Percentiles rank a stretch among this genome's conserved stretches.
phyloP scores from a whole-genome alignment of 2,888 invertebrate species.

The Silvanus unidentatus region DNA sequence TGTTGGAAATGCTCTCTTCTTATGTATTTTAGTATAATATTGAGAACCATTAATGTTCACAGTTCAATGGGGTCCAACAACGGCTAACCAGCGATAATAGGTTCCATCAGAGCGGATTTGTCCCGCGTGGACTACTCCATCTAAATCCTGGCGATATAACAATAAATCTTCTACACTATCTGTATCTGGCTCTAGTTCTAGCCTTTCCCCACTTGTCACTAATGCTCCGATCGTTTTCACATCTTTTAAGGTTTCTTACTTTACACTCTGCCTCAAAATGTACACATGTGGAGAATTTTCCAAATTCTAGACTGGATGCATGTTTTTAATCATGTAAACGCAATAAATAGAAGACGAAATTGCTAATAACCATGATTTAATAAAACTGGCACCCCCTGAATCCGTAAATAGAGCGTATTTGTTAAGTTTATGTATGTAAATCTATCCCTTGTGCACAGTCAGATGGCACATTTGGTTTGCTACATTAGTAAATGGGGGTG shows the following conservation, averaged over 20 bases:
- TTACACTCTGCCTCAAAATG: no score
- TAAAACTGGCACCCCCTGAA: no score
- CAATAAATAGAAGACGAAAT: no score
- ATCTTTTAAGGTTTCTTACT: conserved; percentile 37
- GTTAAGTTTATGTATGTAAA: conserved; percentile 3
- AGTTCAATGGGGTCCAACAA: conserved; percentile 16
- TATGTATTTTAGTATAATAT: no score
- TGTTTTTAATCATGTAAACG: no score
- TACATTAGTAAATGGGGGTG: conserved; percentile 26
- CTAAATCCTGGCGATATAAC: conserved; percentile 43
- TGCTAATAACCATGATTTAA: no score
- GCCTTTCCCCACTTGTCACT: conserved; percentile 38
- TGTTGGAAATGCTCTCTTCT: no score
- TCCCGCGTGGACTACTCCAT: conserved; percentile 33
- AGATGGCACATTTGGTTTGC: conserved; percentile 17
- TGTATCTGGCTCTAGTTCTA: conserved; percentile 32
- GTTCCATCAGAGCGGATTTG: conserved; percentile 41
- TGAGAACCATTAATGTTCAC: no score
- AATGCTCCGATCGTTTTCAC: conserved; percentile 38
- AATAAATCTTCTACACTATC: conserved; percentile 43
- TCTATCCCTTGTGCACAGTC: conserved; percentile 18
- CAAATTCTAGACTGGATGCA: no score
- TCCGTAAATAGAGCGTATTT: no score
- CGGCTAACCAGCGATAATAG: conserved; percentile 37
- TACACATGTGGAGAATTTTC: no score